phyloP scores from a whole-genome alignment of 2,113 vertebrate species.

The Melanerpes formicivorus region DNA sequence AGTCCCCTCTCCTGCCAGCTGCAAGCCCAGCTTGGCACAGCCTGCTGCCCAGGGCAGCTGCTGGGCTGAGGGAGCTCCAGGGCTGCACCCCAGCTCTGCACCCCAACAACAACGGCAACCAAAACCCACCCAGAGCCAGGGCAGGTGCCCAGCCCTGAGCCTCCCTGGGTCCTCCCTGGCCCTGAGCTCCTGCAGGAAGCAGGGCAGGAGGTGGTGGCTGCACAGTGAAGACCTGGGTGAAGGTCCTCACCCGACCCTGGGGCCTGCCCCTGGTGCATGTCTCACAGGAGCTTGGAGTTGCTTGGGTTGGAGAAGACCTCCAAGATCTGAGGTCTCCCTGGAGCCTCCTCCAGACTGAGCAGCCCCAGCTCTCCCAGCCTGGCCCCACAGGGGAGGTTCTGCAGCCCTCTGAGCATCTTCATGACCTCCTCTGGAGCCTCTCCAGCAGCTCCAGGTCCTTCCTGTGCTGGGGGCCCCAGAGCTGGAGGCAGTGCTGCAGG shows the following conservation, averaged over 20 bases:
- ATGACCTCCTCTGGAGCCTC: no score
- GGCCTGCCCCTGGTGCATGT: rapidly evolving
- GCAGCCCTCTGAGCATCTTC: no score
- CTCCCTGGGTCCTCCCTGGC: neutral
- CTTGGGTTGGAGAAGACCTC: no score
- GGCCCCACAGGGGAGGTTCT: no score
- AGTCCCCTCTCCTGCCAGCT: neutral
- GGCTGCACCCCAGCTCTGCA: neutral
- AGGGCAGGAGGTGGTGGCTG: rapidly evolving
- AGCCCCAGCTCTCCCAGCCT: no score
- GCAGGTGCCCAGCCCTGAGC: rapidly evolving
- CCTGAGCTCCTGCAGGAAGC: neutral
- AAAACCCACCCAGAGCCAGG: neutral
- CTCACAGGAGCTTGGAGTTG: neutral
- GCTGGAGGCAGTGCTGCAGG: no score
- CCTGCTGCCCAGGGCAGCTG: no score
- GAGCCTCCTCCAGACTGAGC: no score
- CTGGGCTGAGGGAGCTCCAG: neutral
- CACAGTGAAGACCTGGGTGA: neutral
- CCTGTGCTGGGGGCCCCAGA: no score
- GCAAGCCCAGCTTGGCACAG: neutral
- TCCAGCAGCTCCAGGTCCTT: no score
- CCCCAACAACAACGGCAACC: neutral
- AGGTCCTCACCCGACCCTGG: rapidly evolving
- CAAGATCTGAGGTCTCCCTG: no score